Evolutionary conservation across 1,140 invertebrate species (phyloP).

Genomic region (Pachypsylla venusta): DNA sequence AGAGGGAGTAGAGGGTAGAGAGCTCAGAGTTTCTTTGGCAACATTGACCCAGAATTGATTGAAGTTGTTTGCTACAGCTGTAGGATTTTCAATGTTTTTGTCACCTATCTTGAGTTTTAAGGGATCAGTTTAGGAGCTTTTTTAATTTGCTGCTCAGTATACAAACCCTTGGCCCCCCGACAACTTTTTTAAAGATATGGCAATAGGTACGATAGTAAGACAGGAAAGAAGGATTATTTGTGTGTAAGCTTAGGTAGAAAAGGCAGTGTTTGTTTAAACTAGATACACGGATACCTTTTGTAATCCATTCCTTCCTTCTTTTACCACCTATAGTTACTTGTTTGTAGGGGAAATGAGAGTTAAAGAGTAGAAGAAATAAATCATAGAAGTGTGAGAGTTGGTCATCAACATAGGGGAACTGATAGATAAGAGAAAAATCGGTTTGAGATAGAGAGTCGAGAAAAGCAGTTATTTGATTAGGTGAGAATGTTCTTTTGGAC

Average conservation of each 20-base stretch:
- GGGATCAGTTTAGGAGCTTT: background rate
- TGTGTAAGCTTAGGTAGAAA: background rate
- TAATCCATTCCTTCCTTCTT: background rate
- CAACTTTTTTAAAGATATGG: background rate
- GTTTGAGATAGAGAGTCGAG: background rate
- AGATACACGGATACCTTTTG: background rate
- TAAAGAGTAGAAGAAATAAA: background rate
- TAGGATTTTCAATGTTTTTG: background rate
- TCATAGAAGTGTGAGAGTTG: slow-evolving; percentile 1
- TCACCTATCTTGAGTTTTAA: background rate
- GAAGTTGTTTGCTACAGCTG: background rate
- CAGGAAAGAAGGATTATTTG: background rate
- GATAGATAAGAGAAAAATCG: background rate
- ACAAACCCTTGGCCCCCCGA: background rate
- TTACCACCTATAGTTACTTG: background rate
- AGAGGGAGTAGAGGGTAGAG: background rate
- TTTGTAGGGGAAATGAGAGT: background rate
- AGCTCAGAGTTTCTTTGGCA: too few relatives aligned
- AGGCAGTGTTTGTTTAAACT: background rate
- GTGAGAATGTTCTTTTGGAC: background rate
- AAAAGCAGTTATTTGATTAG: background rate
- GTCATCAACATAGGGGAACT: background rate
- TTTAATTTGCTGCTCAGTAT: background rate
- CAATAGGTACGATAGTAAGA: background rate
- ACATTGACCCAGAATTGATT: background rate